Conservation (phyloP, 2,888 invertebrate genomes). For the Baronia brevicornis region DNA sequence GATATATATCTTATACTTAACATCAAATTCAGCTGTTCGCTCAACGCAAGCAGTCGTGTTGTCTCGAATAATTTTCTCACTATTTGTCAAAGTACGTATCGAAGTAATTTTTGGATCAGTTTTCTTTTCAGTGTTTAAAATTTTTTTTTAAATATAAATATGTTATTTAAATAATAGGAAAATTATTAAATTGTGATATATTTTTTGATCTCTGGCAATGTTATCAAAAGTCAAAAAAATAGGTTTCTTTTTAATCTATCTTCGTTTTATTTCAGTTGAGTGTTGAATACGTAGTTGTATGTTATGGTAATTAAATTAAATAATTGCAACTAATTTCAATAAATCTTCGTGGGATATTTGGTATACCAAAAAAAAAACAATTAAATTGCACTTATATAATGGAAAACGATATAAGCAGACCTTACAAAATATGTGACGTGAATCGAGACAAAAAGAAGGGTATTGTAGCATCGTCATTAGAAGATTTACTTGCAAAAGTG, state of each 20-base stretch:
- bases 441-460: conserved; percentile 88
- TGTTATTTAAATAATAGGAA: neutral
- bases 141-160: neutral
- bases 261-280: conserved; percentile 8
- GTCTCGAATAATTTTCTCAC: conserved; percentile 18
- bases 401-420: conserved; percentile 78
- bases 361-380: neutral
- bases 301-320: conserved; percentile 7
- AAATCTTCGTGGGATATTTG: no score
- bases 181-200: conserved; percentile 5
- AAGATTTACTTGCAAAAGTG: conserved; percentile 85
- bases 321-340: no score
- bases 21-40: conserved; percentile 35
- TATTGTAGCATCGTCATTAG: conserved; percentile 85
- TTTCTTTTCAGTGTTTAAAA: neutral
- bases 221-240: conserved; percentile 3
- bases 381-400: conserved; percentile 37
- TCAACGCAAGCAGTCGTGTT: conserved; percentile 37
- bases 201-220: conserved; percentile 10
- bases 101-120: neutral
- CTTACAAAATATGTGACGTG: conserved; percentile 87
- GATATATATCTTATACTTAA: conserved; percentile 8
- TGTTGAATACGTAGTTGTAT: conserved; percentile 9
- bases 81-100: neutral
- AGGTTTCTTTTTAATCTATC: conserved; percentile 7